Conservation (phyloP, 1,140 invertebrate species). For the Pachyrhynchus sulphureomaculatus region DNA sequence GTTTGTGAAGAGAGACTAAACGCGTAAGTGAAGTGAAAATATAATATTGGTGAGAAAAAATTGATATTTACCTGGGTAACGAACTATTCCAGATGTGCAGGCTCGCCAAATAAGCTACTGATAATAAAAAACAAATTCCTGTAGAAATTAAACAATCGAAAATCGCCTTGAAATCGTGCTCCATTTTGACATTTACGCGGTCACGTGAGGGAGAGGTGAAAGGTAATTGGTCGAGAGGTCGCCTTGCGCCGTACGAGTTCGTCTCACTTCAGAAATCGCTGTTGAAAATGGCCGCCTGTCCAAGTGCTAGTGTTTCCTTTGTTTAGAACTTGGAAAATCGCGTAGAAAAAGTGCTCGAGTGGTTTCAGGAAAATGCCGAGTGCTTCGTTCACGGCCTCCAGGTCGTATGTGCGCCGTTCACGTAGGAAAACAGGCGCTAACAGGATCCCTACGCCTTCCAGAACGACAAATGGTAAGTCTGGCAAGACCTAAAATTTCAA, state of each 20-base stretch:
- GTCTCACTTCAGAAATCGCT: conserved; percentile 7
- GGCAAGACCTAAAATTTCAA: conserved; percentile 9
- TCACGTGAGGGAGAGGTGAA: conserved; percentile 43
- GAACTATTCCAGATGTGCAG: conserved; percentile 80
- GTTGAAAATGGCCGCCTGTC: conserved; percentile 66
- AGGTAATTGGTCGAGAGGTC: conserved; percentile 38
- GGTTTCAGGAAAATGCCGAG: conserved; percentile 74
- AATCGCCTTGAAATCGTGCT: conserved; percentile 45
- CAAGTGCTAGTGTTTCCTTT: conserved; percentile 63
- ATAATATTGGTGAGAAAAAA: conserved; percentile 8
- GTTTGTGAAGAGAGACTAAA: conserved; percentile 3
- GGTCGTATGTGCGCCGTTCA: conserved; percentile 82
- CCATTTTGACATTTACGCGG: conserved; percentile 52
- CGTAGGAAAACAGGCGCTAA: conserved; percentile 81
- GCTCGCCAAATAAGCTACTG: conserved; percentile 76
- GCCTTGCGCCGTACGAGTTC: conserved; percentile 24
- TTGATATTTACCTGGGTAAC: conserved; percentile 63
- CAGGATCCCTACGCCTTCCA: conserved; percentile 77
- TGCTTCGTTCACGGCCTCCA: conserved; percentile 83
- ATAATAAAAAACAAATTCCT: conserved; percentile 68
- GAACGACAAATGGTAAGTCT: conserved; percentile 69
- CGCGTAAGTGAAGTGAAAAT: neutral
- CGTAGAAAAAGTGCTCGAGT: conserved; percentile 29
- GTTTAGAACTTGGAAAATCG: conserved; percentile 53
- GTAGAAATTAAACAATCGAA: conserved; percentile 53